A percentile compares a stretch with the other conserved stretches of the same genome.
Evolutionary conservation across 2,797 vertebrate species (phyloP).

Genomic region (Potorous gilbertii): DNA sequence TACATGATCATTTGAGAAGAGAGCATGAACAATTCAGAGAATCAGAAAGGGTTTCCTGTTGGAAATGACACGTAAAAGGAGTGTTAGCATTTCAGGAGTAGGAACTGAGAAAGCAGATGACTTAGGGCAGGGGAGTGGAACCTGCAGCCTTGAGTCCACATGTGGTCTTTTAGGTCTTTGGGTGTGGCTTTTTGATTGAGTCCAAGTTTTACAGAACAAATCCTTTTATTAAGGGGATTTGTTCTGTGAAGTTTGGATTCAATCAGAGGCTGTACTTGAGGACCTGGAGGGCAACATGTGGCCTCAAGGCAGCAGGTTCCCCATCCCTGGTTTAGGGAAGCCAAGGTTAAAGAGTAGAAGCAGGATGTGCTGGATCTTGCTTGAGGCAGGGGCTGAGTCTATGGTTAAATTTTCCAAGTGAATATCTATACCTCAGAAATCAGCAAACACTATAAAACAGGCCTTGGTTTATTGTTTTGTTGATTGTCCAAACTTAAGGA

Average conservation of each 20-base stretch:
- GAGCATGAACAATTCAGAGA: neutral
- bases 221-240: too few relatives aligned
- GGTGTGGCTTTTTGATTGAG: too few relatives aligned
- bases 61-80: neutral
- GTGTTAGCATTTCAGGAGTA: neutral
- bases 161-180: too few relatives aligned
- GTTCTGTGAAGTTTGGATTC: too few relatives aligned
- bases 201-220: too few relatives aligned
- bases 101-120: neutral
- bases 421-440: neutral
- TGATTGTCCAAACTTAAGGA: neutral
- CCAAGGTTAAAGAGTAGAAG: neutral
- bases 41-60: neutral
- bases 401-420: neutral
- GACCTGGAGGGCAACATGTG: too few relatives aligned
- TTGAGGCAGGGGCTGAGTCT: neutral
- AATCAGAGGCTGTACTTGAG: too few relatives aligned
- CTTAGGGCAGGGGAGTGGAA: neutral
- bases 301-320: too few relatives aligned
- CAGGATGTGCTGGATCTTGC: neutral
- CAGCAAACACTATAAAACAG: neutral
- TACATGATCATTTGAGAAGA: neutral
- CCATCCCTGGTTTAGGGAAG: neutral
- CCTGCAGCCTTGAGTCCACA: too few relatives aligned
- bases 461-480: neutral